Base-by-base conservation (phyloP, 2,888 invertebrate genomes). In the Scaptomyza parva region DNA sequence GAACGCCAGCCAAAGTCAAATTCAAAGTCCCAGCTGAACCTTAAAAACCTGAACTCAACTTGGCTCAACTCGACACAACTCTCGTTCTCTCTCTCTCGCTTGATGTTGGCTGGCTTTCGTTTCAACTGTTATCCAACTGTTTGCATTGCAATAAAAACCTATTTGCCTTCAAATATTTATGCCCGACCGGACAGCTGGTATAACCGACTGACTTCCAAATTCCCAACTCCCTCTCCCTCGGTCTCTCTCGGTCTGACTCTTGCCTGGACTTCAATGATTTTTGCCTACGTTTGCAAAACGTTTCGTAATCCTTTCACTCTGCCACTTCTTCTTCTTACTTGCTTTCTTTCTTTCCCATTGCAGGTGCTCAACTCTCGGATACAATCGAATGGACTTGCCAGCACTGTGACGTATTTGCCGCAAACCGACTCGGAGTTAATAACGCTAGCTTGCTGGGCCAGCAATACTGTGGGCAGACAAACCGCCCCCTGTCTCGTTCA, bases 401-500 rank as follows among this genome's bases (percentile, higher is more conserved):
- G 94, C 88, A 93, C 94, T 0, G 93, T 94, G 51, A 92, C 94
- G 70, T 94, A 94, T 77, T 93, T 94, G 44, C 92, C 94, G 50
- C 92, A 92, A 78, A 91, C 92, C 51, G 92, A 92, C 93, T 88
- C 92, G 30, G 97, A 97, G 88, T 93, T 96, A 76, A 97, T 97
- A 66, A 96, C 96, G 82, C 92, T 97, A 20, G 96, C 96, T 5
- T 97, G 97, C 90, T 97, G 97, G 97, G 97, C 97, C 4, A 95
- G 95, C 90, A 97, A 97, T 90, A 94, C 94, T 71, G 95, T 97
- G 14, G 97, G 97, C 26, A 94, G 95, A 76, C 97, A 97, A 91
- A 93, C 94, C 71, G 94, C 93, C 69, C 97, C 97, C 1, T 97
- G 97, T 88, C 92, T 96, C 55, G 96, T 97, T 90, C 95, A 96